Base-by-base conservation (phyloP, 2,113 vertebrate species). In the Chaetodon trifascialis region DNA sequence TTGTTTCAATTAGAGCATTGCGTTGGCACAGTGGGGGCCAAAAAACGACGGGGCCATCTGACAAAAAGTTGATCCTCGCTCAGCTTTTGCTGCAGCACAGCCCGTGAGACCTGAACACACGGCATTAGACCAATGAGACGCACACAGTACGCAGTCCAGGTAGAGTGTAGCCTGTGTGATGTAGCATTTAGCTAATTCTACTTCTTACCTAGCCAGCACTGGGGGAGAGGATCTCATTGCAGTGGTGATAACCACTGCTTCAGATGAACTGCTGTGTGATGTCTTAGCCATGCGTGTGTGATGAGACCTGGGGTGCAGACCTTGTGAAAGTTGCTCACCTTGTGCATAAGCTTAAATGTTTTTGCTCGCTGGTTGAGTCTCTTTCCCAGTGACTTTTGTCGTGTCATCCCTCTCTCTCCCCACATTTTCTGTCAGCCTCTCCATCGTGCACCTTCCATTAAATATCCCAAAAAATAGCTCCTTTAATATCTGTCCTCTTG, bases 1-100 rank as follows among this genome's bases (percentile, higher is more conserved):
- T 52, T 76, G 66, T 82, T 76, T 40, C 51, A 44, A 38, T 76
- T 46, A 74, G n/a, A 56, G 17, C 16, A 42, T 38, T 46, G 36
- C 44, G 6, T 8, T 30, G 52, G 19, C 40, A 74, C 52, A 56
- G 42, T n/a, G 1, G 51, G 58, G 21, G 30, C 2, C 30, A 62
- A 67, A 67, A 56, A 52, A 19, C 11, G 2, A 16, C 30, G 25
- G 54, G 47, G 46, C 49, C 21, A 56, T 36, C 63, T 44, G 21
- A 40, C 25, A 34, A 52, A 75, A 36, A 38, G 7, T 25, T 64
- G 25, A 66, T 66, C 74, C 58, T 40, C 15, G 11, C 19, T 56
- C 21, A 21, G 6, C 52, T 60, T 10, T 19, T 12, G 10, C n/a
- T 21, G 15, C 19, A 72, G 42, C 1, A 54, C 44, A 11, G 8